Evolutionary conservation across 2,113 vertebrate genomes (phyloP), one percentile per base, ranked within the genome.

Genomic region (Gallinago media): DNA sequence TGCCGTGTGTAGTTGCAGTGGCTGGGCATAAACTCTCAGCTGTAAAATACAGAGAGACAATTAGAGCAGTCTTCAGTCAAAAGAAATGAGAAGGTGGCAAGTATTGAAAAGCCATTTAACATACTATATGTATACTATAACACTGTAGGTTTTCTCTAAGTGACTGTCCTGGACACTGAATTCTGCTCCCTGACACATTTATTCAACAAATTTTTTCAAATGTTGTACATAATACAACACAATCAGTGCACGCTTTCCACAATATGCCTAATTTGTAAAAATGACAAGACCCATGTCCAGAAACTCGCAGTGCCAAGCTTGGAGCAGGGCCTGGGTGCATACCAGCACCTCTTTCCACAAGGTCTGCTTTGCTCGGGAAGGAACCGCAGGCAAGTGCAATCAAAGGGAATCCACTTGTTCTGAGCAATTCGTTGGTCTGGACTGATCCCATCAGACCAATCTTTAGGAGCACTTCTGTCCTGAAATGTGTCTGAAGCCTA

Each of bases 1-100:
- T n/a, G 99, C 99, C 0, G 99, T 99, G 31, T 90, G 17, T n/a
- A 97, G 70, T 96, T 99, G 99, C 65, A 81, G 89, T 12, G 98
- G 98, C 96, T 99, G 99, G 50, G 98, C 99, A 3, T 99, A 99
- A 96, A 99, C 98, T 71, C 97, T 98, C 80, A 99, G 97, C 99
- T 99, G 97, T 61, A 85, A 96, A 97, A 97, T 9, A 97, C 67
- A 97, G 34, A 96, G 70, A 94, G 21, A 83, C 34, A 92, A 25
- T 91, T 62, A 94, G 85, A 95, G 34, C 58, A 47, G 78, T 56
- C 90, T 58, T 90, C 62, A 70, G 34, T 82, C 90, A 59, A 81
- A 88, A 71, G 29, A 58, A 66, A 55, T 71, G n/a, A 92, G 26
- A 42, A 56, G 6, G 5, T 84, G 22, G 21, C 34, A 93, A 83